Conservation (phyloP, 2,888 invertebrate species). For the Pseudococcus viburni region DNA sequence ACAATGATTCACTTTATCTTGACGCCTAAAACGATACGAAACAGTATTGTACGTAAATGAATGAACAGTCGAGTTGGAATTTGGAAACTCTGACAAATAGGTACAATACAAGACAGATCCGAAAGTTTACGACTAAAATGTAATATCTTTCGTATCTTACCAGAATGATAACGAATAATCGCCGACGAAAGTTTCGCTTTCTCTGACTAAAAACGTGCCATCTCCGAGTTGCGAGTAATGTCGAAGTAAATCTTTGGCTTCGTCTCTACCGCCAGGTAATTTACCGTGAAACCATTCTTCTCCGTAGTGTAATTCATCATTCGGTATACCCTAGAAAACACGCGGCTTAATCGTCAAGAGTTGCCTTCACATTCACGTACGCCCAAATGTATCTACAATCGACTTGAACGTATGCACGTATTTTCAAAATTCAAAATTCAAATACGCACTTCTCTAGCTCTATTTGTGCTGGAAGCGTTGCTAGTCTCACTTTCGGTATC, state of each 20-base stretch:
- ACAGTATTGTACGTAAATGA: neutral
- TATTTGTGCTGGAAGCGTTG: slow-evolving; percentile 72
- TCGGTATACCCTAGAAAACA: slow-evolving; percentile 76
- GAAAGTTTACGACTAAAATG: neutral
- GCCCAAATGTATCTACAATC: no score
- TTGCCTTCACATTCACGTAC: no score
- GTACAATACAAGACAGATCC: no score
- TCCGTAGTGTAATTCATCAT: slow-evolving; percentile 90
- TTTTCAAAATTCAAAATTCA: no score
- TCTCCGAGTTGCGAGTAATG: slow-evolving; percentile 87
- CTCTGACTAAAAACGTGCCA: slow-evolving; percentile 92
- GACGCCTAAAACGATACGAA: slow-evolving; percentile 73
- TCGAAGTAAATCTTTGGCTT: slow-evolving; percentile 78
- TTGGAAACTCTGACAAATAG: no score
- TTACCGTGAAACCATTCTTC: slow-evolving; percentile 96
- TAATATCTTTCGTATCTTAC: slow-evolving; percentile 71
- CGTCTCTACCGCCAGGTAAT: slow-evolving; percentile 83
- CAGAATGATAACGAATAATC: slow-evolving; percentile 96
- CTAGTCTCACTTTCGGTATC: slow-evolving; percentile 72
- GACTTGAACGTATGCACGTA: no score
- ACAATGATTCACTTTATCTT: slow-evolving; percentile 91
- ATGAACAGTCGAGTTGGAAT: neutral
- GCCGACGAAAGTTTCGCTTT: slow-evolving; percentile 95
- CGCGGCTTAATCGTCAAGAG: no score
- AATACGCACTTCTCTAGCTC: slow-evolving; percentile 72